Percentiles rank a stretch among this genome's conserved stretches.
Conservation (phyloP, 2,797 vertebrate species). For the Diplodus puntazzo region DNA sequence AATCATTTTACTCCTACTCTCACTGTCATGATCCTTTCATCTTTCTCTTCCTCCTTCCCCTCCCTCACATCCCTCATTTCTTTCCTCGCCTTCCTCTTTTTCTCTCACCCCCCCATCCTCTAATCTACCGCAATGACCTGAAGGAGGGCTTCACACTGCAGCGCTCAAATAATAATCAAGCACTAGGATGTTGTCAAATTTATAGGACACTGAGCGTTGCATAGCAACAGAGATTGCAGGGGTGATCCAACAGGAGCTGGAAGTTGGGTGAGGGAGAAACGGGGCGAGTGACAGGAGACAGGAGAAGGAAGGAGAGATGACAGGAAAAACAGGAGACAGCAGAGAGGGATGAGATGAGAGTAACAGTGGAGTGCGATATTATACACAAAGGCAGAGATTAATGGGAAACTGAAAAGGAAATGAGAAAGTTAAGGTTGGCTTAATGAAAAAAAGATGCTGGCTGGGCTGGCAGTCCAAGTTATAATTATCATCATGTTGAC, state of each 20-base stretch:
- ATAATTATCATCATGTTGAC: conserved; percentile 29
- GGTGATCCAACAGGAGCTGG: conserved; percentile 77
- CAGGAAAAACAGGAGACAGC: conserved; percentile 45
- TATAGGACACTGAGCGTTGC: conserved; percentile 84
- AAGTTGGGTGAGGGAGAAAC: conserved; percentile 73
- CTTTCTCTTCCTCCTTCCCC: conserved; percentile 42
- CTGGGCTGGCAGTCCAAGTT: conserved; percentile 33
- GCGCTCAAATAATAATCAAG: conserved; percentile 87
- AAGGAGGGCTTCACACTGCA: conserved; percentile 80
- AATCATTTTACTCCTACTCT: conserved; percentile 42
- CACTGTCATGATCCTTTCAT: conserved; percentile 46
- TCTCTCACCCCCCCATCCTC: conserved; percentile 44
- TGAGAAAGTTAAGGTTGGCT: conserved; percentile 53
- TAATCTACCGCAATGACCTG: conserved; percentile 82
- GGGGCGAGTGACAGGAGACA: conserved; percentile 73
- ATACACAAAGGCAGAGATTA: conserved; percentile 54
- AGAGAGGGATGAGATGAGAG: conserved; percentile 55
- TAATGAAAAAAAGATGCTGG: conserved; percentile 47
- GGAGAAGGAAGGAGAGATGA: conserved; percentile 62
- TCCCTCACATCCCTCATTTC: conserved; percentile 53
- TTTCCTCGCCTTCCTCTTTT: conserved; percentile 59
- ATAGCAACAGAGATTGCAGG: conserved; percentile 86
- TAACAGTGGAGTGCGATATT: conserved; percentile 31
- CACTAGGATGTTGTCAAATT: conserved; percentile 85
- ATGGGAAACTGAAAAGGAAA: conserved; percentile 54